phyloP scores from a whole-genome alignment of 37 sponge, comb jelly and placozoan genomes.

The Haliclona indistincta region DNA sequence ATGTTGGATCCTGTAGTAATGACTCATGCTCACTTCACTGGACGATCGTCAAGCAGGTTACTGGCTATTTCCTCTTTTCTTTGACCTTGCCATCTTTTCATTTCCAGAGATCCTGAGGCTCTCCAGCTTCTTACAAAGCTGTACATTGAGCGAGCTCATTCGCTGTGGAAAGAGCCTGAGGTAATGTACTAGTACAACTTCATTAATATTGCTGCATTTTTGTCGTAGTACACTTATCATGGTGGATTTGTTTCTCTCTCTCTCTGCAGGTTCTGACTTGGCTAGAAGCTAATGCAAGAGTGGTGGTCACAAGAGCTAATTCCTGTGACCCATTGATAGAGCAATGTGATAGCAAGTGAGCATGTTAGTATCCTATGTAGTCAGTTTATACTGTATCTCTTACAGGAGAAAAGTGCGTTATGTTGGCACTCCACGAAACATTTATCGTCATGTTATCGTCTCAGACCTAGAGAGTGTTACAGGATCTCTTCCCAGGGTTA shows the following conservation, averaged over 20 bases:
- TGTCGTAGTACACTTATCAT: neutral
- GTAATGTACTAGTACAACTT: conserved; percentile 17
- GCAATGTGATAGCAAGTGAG: conserved; percentile 43
- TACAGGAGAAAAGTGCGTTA: conserved; percentile 53
- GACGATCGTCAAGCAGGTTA: conserved; percentile 26
- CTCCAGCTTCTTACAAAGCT: conserved; percentile 60
- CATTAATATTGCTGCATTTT: neutral
- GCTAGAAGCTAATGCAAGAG: conserved; percentile 65
- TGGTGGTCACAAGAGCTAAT: conserved; percentile 44
- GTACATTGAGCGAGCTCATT: conserved; percentile 75
- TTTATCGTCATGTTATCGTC: conserved; percentile 81
- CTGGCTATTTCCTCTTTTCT: neutral
- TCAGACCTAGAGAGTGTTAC: conserved; percentile 67
- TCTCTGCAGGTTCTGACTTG: conserved; percentile 67
- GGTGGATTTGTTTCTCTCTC: neutral
- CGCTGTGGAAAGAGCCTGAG: conserved; percentile 88
- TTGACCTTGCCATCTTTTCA: neutral
- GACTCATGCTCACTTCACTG: conserved; percentile 37
- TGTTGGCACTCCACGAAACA: conserved; percentile 76
- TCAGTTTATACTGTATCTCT: conserved; percentile 2
- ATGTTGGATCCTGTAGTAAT: conserved; percentile 40
- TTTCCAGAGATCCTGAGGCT: conserved; percentile 43
- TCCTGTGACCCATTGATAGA: conserved; percentile 42
- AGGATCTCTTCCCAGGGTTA: conserved; percentile 57
- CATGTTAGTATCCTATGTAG: neutral